Conservation (phyloP, 2,888 invertebrate genomes). For the Malachius bipustulatus region DNA sequence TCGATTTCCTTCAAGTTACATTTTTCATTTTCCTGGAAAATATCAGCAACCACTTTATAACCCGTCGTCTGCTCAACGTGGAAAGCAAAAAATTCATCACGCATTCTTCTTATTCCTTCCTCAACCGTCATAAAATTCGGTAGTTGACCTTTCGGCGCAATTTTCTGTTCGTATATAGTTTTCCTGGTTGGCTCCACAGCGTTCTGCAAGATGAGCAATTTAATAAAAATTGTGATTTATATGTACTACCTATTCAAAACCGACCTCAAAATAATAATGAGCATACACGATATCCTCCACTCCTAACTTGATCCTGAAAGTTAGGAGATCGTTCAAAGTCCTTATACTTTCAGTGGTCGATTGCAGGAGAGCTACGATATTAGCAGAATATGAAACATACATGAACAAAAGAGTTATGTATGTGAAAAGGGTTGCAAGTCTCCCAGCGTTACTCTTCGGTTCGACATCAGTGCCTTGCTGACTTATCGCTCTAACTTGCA, state of each 20-base stretch:
- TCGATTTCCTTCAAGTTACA: constrained; percentile 54
- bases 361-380: constrained; percentile 52
- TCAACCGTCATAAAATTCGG: constrained; percentile 46
- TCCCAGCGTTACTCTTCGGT: constrained; percentile 36
- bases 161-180: constrained; percentile 49
- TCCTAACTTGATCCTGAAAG: constrained; percentile 46
- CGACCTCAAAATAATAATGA: constrained; percentile 50
- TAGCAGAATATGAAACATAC: constrained; percentile 52
- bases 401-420: constrained; percentile 39
- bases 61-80: constrained; percentile 54
- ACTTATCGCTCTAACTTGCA: constrained; percentile 36
- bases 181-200: constrained; percentile 49
- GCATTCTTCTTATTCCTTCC: constrained; percentile 47
- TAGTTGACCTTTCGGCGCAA: constrained; percentile 45
- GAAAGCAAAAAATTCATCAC: constrained; percentile 52
- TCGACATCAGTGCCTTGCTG: constrained; percentile 36
- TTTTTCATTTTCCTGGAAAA: constrained; percentile 56
- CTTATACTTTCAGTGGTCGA: constrained; percentile 46
- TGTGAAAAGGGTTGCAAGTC: constrained; percentile 25
- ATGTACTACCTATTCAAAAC: too few species aligned
- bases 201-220: constrained; percentile 42
- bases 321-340: constrained; percentile 40
- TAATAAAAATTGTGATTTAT: too few species aligned
- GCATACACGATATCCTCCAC: constrained; percentile 43
- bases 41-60: constrained; percentile 54